Percentiles rank a stretch among this genome's conserved stretches.
phyloP scores from a whole-genome alignment of 2,797 vertebrate genomes.

The Schizothorax lantsangensis region DNA sequence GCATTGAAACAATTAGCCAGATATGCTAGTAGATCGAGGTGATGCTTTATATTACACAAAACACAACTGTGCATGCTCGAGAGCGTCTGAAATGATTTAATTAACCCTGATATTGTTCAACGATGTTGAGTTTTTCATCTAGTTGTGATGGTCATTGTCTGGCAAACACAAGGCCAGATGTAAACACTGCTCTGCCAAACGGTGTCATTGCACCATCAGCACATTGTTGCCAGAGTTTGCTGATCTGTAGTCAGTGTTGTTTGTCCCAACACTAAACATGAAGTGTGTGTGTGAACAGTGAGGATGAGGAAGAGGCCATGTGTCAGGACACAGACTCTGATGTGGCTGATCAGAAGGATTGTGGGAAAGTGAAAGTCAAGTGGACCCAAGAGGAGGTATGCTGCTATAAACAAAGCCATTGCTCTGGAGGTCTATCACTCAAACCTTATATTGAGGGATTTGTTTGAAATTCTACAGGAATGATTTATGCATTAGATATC shows the following conservation, averaged over 20 bases:
- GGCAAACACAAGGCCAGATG: constrained; percentile 6
- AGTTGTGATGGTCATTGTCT: background rate
- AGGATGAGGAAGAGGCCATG: constrained; percentile 88
- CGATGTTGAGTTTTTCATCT: background rate
- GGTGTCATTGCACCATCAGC: constrained; percentile 26
- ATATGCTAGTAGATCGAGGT: background rate
- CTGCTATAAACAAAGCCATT: background rate
- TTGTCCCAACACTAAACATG: constrained; percentile 19
- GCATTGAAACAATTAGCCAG: background rate
- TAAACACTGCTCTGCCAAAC: background rate
- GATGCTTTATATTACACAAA: background rate
- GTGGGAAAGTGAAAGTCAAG: constrained; percentile 89
- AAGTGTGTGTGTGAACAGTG: constrained; percentile 73
- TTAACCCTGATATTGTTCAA: background rate
- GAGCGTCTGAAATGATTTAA: background rate
- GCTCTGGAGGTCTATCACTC: background rate
- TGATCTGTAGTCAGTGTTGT: constrained; percentile 4
- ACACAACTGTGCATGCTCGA: background rate
- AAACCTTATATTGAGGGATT: too few relatives aligned
- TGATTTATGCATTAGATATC: background rate
- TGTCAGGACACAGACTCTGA: constrained; percentile 91
- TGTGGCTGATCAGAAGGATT: constrained; percentile 87
- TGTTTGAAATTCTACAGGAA: background rate
- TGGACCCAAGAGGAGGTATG: constrained; percentile 94
- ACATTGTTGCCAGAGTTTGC: constrained; percentile 32